Evolutionary conservation across 2,113 vertebrate species (phyloP).

Genomic region (Cichladusa arquata): DNA sequence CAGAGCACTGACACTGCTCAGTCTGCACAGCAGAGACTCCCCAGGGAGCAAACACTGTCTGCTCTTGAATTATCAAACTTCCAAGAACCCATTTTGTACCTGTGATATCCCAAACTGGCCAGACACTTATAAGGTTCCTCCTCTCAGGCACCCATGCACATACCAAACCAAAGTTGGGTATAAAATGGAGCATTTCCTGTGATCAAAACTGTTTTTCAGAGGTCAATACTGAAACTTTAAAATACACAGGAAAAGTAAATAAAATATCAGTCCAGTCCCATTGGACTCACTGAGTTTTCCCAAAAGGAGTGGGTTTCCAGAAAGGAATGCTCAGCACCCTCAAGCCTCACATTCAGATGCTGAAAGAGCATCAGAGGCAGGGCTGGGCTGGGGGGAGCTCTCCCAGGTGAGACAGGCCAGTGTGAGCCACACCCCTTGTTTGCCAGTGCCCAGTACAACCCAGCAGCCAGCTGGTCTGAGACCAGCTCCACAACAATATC

Average conservation of each 20-base stretch:
- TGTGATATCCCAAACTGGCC: background rate
- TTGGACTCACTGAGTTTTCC: background rate
- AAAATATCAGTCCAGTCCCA: background rate
- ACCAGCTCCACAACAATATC: background rate
- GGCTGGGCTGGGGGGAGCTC: background rate
- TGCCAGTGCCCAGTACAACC: background rate
- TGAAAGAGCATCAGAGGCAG: background rate
- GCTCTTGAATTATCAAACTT: background rate
- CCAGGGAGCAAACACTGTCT: background rate
- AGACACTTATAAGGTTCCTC: background rate
- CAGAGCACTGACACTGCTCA: background rate
- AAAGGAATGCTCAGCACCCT: background rate
- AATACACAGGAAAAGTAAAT: background rate
- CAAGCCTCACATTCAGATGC: fast-evolving
- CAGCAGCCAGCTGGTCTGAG: background rate
- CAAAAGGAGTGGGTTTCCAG: background rate
- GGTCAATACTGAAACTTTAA: background rate
- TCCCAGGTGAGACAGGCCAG: background rate
- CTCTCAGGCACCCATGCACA: background rate
- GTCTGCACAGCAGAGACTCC: background rate
- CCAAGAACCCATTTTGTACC: background rate
- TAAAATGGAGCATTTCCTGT: background rate
- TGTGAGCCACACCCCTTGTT: background rate
- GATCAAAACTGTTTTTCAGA: background rate
- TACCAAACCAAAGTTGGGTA: background rate